These are phyloP conservation scores for Papilio polytes DNA, from an alignment of 1,140 invertebrate species.

Conservation along the genomic window DNA sequence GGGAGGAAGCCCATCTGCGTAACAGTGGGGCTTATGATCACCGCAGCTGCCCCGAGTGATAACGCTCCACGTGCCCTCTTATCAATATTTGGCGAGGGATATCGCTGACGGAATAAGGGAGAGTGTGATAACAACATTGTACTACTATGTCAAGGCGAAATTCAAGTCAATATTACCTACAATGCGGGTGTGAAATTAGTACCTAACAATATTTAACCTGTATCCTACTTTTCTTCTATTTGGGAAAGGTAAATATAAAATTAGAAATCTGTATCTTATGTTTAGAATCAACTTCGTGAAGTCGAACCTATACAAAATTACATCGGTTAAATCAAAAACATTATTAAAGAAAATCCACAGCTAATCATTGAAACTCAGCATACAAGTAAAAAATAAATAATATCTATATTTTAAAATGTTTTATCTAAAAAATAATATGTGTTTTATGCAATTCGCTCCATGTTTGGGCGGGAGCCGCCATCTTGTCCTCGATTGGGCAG, in stretches of 20 bases:
- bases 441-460: background rate
- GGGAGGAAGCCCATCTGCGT: constrained; percentile 56
- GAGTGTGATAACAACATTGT: constrained; percentile 20
- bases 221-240: no score
- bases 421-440: background rate
- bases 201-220: no score
- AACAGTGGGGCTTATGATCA: constrained; percentile 57
- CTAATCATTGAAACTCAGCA: no score
- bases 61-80: constrained; percentile 59
- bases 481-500: background rate
- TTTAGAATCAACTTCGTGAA: no score
- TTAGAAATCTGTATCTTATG: no score
- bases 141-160: constrained; percentile 14
- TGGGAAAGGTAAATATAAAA: no score
- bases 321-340: no score
- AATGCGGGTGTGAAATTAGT: background rate
- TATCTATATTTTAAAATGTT: background rate
- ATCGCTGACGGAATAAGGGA: constrained; percentile 53
- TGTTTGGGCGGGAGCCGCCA: background rate
- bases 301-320: no score
- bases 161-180: constrained; percentile 6
- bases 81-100: constrained; percentile 58
- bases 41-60: constrained; percentile 61
- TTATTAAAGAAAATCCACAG: no score
- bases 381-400: no score